These are phyloP conservation scores for Busseola fusca DNA, from an alignment of 2,888 invertebrate genomes.

Conservation along the genomic window DNA sequence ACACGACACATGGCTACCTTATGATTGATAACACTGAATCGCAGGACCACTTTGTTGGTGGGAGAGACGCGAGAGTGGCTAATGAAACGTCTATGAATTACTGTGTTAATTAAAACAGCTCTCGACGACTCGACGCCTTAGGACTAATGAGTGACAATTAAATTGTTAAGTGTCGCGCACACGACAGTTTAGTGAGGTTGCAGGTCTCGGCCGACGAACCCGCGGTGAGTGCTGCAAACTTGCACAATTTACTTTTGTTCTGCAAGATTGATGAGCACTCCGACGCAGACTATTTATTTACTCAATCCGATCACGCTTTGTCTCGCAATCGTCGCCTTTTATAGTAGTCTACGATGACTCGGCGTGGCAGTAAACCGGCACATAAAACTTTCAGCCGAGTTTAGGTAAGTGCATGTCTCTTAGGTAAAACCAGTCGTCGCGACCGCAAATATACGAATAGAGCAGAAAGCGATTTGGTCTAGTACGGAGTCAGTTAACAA, in stretches of 20 bases:
- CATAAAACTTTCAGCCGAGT: slow-evolving; percentile 77
- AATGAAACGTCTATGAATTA: slow-evolving; percentile 82
- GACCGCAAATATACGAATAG: slow-evolving; percentile 68
- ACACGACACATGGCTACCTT: slow-evolving; percentile 67
- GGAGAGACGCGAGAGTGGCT: slow-evolving; percentile 67
- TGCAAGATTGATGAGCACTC: slow-evolving; percentile 85
- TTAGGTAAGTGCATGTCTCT: slow-evolving; percentile 59
- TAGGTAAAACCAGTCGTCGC: slow-evolving; percentile 47
- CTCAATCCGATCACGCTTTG: slow-evolving; percentile 86
- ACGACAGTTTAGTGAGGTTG: slow-evolving; percentile 84
- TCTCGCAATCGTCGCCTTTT: slow-evolving; percentile 84
- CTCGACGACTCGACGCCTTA: slow-evolving; percentile 78
- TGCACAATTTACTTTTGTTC: slow-evolving; percentile 84
- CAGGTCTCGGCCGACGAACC: slow-evolving; percentile 84
- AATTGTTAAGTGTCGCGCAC: slow-evolving; percentile 85
- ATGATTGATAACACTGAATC: slow-evolving; percentile 79
- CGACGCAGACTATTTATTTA: slow-evolving; percentile 85
- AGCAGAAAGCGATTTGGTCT: slow-evolving; percentile 69
- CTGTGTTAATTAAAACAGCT: slow-evolving; percentile 80
- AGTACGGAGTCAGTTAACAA: slow-evolving; percentile 72
- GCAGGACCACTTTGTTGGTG: slow-evolving; percentile 62
- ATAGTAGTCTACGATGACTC: slow-evolving; percentile 78
- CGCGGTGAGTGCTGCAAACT: slow-evolving; percentile 73
- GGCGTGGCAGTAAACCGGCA: slow-evolving; percentile 76
- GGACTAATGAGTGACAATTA: slow-evolving; percentile 86